Evolutionary conservation across 2,797 vertebrate genomes (phyloP).

Genomic region (Sternarchorhynchus goeldii): DNA sequence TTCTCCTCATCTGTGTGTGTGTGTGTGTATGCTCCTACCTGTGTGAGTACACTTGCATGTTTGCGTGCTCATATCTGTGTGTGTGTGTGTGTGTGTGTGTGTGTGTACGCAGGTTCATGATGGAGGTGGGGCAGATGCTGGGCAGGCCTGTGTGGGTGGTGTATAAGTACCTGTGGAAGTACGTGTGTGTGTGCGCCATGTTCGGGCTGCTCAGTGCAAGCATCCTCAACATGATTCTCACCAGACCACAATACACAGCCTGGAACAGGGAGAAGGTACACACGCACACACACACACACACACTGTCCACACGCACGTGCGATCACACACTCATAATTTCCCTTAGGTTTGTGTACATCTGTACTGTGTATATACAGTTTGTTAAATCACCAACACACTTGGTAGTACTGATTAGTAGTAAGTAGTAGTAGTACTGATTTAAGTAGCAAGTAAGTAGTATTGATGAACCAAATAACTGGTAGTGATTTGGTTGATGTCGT

Average conservation of each 20-base stretch:
- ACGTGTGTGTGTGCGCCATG: constrained; percentile 77
- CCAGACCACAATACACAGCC: constrained; percentile 71
- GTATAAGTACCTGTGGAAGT: constrained; percentile 82
- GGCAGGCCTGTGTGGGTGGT: constrained; percentile 69
- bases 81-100: constrained; percentile 1
- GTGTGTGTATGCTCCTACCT: background rate
- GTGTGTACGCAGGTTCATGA: constrained; percentile 75
- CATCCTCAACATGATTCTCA: constrained; percentile 64
- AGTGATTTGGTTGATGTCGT: too few species aligned
- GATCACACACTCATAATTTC: background rate
- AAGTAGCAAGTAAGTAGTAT: too few species aligned
- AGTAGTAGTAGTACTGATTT: too few species aligned
- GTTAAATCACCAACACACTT: too few species aligned
- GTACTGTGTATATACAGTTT: too few species aligned
- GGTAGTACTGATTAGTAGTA: too few species aligned
- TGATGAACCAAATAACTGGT: too few species aligned
- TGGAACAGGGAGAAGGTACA: constrained; percentile 78
- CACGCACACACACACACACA: background rate
- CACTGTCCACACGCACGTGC: background rate
- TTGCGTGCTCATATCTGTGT: too few species aligned
- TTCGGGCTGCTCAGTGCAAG: constrained; percentile 72
- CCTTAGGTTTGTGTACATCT: too few species aligned
- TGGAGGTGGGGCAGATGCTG: constrained; percentile 76
- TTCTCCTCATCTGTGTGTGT: background rate
- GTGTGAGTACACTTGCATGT: too few species aligned